Base-by-base conservation (phyloP, 1,140 invertebrate genomes). In the Geopemphigus sp. region DNA sequence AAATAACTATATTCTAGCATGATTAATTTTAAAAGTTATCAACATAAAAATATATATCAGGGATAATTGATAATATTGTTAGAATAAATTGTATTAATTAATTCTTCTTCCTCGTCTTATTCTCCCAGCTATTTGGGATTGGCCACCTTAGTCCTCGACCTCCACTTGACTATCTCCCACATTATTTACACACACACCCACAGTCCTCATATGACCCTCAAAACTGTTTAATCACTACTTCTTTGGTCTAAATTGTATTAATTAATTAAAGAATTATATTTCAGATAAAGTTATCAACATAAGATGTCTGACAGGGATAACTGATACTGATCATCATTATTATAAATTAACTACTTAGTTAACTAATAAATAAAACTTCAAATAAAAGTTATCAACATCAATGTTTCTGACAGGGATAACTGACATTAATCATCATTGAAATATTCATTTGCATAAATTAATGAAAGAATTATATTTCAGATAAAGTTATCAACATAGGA, bases 331-430 rank as follows among this genome's bases (percentile, higher is more conserved):
- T 76, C 56, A 76, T 76, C 1, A n/a, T 32, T 12, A 39, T 17
- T 19, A 0, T 47, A 19, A 66, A 39, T 39, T 3, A 22, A 53
- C 1, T 12, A 12, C n/a, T n/a, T n/a, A n/a, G n/a, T n/a, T n/a
- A n/a, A n/a, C n/a, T n/a, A 45, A 39, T 5, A 22, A 11, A 12
- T 15, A 8, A 39, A n/a, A 72, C 3, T 53, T 70, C 66, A 70
- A 45, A 17, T 68, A 70, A 12, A 29, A 22, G 26, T 24, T 17
- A 17, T 76, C 56, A 59, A 15, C 73, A 76, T 76, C 11, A 47
- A 24, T 24, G 39, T 47, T 1, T 76, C 56, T 76, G 72, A 76
- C 73, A 76, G 56, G 73, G 56, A 76, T 76, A 76, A 61, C 56
- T 76, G 32, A 76, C 17, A 76, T 61, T 59, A n/a, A 8, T 78